These are phyloP conservation scores for Ophraella communa DNA, from an alignment of 2,888 invertebrate species.

Conservation along the genomic window DNA sequence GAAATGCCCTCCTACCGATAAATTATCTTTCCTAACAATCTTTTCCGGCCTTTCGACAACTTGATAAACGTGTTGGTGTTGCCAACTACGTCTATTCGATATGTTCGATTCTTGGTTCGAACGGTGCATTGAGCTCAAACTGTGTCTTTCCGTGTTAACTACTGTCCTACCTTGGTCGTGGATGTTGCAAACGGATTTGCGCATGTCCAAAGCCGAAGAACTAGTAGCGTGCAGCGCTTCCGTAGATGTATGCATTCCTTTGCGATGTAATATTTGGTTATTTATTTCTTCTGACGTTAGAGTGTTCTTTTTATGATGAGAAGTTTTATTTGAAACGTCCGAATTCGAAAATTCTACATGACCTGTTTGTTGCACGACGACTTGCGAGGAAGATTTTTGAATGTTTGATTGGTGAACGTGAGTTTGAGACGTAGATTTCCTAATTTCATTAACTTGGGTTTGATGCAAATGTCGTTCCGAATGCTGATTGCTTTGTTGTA, in stretches of 20 bases:
- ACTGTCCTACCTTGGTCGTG: constrained; percentile 75
- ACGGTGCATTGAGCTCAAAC: constrained; percentile 80
- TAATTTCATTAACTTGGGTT: constrained; percentile 49
- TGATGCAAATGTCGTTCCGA: constrained; percentile 35
- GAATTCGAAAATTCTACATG: neutral
- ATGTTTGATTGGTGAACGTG: constrained; percentile 45
- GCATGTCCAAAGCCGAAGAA: constrained; percentile 78
- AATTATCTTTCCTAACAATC: constrained; percentile 69
- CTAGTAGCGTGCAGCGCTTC: constrained; percentile 77
- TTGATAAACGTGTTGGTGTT: constrained; percentile 62
- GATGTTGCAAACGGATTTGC: constrained; percentile 81
- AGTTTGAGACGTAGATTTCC: constrained; percentile 55
- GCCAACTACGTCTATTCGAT: constrained; percentile 61
- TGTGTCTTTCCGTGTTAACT: constrained; percentile 75
- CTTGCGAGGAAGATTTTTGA: constrained; percentile 15
- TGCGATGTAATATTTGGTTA: constrained; percentile 81
- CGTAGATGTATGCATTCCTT: constrained; percentile 71
- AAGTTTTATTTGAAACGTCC: constrained; percentile 7
- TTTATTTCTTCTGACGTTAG: constrained; percentile 76
- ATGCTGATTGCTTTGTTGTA: constrained; percentile 39
- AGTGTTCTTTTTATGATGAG: constrained; percentile 74
- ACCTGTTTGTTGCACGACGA: neutral
- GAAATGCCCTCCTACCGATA: constrained; percentile 75
- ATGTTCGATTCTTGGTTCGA: constrained; percentile 65
- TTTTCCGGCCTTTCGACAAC: constrained; percentile 68